Evolutionary conservation across 2,888 invertebrate genomes (phyloP), one percentile per base, ranked within the genome.

Genomic region (Dicycla oo): DNA sequence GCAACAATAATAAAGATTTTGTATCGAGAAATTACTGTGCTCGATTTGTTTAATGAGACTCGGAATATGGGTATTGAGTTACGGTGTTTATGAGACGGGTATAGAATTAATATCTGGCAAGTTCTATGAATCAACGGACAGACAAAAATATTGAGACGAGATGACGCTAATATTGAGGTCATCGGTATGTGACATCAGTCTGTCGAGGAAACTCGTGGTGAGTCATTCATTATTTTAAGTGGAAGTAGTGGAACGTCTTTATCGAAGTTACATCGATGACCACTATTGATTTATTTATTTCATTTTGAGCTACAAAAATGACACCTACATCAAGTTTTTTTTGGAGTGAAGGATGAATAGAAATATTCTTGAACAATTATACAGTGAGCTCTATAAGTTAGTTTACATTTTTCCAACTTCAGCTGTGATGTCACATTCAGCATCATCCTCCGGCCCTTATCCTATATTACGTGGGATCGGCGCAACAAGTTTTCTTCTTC

Each of bases 1-100:
- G 26, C 38, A 49, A 74, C 75, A 69, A 75, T 81, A 56, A 58
- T 69, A 49, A 20, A 81, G 84, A 86, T 80, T 79, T 49, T 69
- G 61, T 74, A 78, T 71, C 34, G 65, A 54, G 56, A 66, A 73
- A 76, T 70, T 38, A 38, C 7, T 64, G 60, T 18, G 34, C 53
- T 63, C 73, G 62, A 85, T 84, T 75, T 63, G 67, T 47, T 77
- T 51, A 82, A 73, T 79, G 15, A 43, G 57, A 30, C 34, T 34
- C 20, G 15, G 45, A 43, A 45, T 62, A 68, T 60, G 71, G 47
- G 63, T 77, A 80, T 83, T 69, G 61, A 75, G 73, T 85, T 69
- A 57, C 73, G 1, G 40, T 60, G 5, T 68, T 76, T 45, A 43
- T 11, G 20, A 26, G 45, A 10, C 23, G 20, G 20, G 4, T 45